These are phyloP conservation scores for Cynocephalus volans DNA, from an alignment of 2,113 vertebrate species.

Conservation along the genomic window DNA sequence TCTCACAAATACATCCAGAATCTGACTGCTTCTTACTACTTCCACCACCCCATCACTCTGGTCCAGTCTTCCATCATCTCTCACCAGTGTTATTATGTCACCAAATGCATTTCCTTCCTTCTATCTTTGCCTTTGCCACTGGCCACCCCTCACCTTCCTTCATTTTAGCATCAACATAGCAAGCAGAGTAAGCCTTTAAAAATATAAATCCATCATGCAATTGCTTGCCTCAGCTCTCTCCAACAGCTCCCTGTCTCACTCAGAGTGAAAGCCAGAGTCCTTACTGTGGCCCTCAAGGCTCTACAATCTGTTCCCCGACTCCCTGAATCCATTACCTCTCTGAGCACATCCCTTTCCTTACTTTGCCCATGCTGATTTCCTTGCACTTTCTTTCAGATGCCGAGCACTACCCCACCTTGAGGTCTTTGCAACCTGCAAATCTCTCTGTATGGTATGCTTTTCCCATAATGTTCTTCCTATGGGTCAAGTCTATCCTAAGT, in stretches of 20 bases:
- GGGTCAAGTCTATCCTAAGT: neutral
- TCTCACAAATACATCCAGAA: neutral
- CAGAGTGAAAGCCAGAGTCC: neutral
- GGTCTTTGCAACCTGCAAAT: neutral
- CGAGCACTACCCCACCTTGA: neutral
- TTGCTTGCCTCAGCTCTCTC: neutral
- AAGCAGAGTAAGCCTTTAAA: neutral
- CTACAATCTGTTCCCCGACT: neutral
- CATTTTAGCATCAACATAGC: neutral
- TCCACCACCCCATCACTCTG: no score
- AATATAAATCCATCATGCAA: neutral
- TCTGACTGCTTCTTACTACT: neutral
- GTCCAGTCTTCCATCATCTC: neutral
- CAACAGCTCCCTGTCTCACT: neutral
- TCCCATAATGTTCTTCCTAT: neutral
- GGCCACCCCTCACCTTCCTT: neutral
- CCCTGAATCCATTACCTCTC: neutral
- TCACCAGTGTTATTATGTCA: neutral
- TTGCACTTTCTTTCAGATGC: neutral
- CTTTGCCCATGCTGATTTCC: neutral
- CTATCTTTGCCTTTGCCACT: neutral
- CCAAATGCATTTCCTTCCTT: neutral
- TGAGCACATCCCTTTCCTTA: neutral
- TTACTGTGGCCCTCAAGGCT: neutral
- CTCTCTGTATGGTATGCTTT: neutral